A percentile compares a stretch with the other conserved stretches of the same genome.
These are phyloP conservation scores for Xylocampa areola DNA, from an alignment of 2,888 invertebrate species.

Conservation along the genomic window DNA sequence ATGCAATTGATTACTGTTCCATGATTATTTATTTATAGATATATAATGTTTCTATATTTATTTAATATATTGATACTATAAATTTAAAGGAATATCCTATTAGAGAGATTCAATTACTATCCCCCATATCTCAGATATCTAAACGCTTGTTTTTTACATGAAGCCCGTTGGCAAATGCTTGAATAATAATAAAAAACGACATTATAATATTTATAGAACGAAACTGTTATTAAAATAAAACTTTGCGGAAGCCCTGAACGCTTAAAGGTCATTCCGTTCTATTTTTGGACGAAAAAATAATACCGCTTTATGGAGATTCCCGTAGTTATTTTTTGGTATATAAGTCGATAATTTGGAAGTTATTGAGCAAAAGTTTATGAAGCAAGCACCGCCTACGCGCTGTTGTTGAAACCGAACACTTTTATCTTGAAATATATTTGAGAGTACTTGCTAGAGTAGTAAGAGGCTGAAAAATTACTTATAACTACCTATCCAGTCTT, in stretches of 20 bases:
- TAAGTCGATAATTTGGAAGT: slow-evolving; percentile 33
- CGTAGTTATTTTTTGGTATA: slow-evolving; percentile 19
- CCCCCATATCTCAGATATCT: too few species aligned
- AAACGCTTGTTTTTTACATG: too few species aligned
- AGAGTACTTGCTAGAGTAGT: neutral
- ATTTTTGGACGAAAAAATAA: slow-evolving; percentile 43
- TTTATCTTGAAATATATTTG: neutral
- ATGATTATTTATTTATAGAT: too few species aligned
- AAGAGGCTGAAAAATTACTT: too few species aligned
- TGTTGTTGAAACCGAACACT: slow-evolving; percentile 13
- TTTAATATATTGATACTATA: too few species aligned
- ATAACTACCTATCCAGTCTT: too few species aligned
- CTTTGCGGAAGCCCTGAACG: slow-evolving; percentile 35
- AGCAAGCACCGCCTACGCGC: neutral
- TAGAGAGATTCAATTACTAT: too few species aligned
- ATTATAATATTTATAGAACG: slow-evolving; percentile 4
- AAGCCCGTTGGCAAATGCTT: slow-evolving; percentile 3
- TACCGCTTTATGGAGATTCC: slow-evolving; percentile 28
- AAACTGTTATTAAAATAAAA: neutral
- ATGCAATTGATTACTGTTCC: too few species aligned
- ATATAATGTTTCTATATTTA: too few species aligned
- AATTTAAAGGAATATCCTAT: too few species aligned
- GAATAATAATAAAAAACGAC: slow-evolving; percentile 1
- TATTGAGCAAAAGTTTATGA: slow-evolving; percentile 28
- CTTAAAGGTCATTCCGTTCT: slow-evolving; percentile 34